Percentiles rank a stretch among this genome's conserved stretches.
These are phyloP conservation scores for Tenthredo amoena DNA, from an alignment of 2,888 invertebrate genomes.

Conservation along the genomic window DNA sequence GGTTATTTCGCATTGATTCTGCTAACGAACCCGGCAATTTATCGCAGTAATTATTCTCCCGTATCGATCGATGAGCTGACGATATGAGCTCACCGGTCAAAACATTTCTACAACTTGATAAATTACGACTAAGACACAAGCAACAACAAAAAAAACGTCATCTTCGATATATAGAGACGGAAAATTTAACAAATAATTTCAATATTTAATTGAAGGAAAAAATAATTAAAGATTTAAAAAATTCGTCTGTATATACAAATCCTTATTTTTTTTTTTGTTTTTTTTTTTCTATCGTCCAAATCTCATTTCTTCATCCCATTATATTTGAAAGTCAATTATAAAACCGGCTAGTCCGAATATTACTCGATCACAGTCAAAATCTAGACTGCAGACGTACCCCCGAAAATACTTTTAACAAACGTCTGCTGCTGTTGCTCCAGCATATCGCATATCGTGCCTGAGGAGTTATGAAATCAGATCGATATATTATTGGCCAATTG, in stretches of 20 bases:
- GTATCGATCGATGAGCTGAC: constrained; percentile 34
- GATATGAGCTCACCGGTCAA: constrained; percentile 6
- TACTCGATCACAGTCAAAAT: constrained; percentile 17
- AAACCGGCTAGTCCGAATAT: constrained; percentile 3
- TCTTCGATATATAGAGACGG: neutral
- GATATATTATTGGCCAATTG: constrained; percentile 49
- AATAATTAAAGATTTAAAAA: neutral
- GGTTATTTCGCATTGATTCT: constrained; percentile 65
- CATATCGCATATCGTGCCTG: constrained; percentile 19
- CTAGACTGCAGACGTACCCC: neutral
- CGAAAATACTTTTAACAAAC: neutral
- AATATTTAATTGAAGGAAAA: neutral
- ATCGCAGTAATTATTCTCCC: constrained; percentile 59
- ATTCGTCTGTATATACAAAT: no score
- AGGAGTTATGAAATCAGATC: constrained; percentile 49
- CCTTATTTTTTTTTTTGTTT: neutral
- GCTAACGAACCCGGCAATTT: constrained; percentile 70
- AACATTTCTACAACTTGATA: neutral
- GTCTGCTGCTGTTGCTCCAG: neutral
- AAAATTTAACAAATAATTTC: neutral
- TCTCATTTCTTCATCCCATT: neutral
- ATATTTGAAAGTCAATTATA: neutral
- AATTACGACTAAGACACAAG: neutral
- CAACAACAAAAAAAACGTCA: neutral
- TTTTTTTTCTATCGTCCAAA: neutral